Percentiles rank a stretch among this genome's conserved stretches.
phyloP scores from a whole-genome alignment of 2,113 vertebrate genomes.

The Barnardius zonarius region DNA sequence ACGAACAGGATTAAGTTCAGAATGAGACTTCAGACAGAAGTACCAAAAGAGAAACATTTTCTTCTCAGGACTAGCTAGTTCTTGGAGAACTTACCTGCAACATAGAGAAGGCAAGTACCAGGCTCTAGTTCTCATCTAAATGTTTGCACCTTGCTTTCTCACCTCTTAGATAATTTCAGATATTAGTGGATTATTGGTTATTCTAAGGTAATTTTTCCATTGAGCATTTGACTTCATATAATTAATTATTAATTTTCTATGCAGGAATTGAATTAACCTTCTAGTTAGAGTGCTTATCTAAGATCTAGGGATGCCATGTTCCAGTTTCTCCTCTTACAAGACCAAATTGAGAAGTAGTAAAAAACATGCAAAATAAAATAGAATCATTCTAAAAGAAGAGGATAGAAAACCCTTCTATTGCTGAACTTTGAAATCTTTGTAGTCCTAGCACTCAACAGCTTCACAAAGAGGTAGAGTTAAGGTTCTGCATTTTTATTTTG shows the following conservation, averaged over 20 bases:
- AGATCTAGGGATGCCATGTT: neutral
- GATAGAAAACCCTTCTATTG: neutral
- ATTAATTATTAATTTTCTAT: neutral
- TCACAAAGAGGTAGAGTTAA: neutral
- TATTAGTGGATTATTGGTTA: neutral
- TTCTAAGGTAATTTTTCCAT: neutral
- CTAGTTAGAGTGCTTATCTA: neutral
- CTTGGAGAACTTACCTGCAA: neutral
- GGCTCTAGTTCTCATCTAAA: neutral
- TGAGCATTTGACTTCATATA: neutral
- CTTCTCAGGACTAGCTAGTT: neutral
- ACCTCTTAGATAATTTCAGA: neutral
- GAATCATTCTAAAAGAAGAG: neutral
- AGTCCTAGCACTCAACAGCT: neutral
- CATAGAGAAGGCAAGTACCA: neutral
- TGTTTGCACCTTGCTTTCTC: neutral
- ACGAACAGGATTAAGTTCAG: neutral
- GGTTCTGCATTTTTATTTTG: neutral
- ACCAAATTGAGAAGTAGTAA: neutral
- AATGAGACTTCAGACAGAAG: neutral
- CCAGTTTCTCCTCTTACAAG: neutral
- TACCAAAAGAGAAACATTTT: neutral
- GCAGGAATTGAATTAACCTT: neutral
- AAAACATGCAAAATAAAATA: neutral
- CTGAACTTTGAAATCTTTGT: neutral